Conservation (phyloP, 2,888 invertebrate species). For the Pristionchus arcanus region DNA sequence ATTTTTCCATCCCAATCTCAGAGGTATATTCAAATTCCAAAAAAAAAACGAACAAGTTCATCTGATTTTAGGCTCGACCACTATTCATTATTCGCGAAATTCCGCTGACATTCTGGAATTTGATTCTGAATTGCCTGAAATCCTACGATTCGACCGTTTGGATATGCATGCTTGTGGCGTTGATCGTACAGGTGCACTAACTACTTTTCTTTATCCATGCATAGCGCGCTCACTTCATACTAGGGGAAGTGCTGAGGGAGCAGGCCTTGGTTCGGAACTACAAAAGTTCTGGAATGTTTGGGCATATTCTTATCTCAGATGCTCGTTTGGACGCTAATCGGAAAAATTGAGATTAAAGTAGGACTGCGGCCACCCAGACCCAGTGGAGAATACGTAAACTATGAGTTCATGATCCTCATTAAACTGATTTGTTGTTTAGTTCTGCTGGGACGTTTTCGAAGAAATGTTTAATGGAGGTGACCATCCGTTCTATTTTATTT, state of each 20-base stretch:
- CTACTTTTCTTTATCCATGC: too few relatives aligned
- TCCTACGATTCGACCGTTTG: neutral
- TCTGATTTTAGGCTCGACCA: neutral
- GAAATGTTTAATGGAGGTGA: slow-evolving; percentile 23
- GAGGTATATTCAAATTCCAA: neutral
- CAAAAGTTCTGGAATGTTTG: too few relatives aligned
- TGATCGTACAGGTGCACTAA: slow-evolving; percentile 36
- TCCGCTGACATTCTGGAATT: neutral
- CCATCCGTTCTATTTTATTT: neutral
- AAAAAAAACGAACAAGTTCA: too few relatives aligned
- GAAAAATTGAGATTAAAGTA: neutral
- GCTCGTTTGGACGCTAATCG: neutral
- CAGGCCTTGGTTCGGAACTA: too few relatives aligned
- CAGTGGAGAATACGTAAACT: neutral
- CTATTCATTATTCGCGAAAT: slow-evolving; percentile 22
- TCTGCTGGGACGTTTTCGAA: neutral
- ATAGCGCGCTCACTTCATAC: too few relatives aligned
- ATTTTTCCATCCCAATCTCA: neutral
- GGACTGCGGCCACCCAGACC: neutral
- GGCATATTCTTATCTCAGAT: too few relatives aligned
- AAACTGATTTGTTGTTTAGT: neutral
- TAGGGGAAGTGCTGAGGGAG: too few relatives aligned
- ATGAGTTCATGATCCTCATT: too few relatives aligned
- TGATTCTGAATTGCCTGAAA: neutral
- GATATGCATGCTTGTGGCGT: neutral